These are phyloP conservation scores for Macrochelys suwanniensis DNA, from an alignment of 2,797 vertebrate genomes.

Conservation along the genomic window DNA sequence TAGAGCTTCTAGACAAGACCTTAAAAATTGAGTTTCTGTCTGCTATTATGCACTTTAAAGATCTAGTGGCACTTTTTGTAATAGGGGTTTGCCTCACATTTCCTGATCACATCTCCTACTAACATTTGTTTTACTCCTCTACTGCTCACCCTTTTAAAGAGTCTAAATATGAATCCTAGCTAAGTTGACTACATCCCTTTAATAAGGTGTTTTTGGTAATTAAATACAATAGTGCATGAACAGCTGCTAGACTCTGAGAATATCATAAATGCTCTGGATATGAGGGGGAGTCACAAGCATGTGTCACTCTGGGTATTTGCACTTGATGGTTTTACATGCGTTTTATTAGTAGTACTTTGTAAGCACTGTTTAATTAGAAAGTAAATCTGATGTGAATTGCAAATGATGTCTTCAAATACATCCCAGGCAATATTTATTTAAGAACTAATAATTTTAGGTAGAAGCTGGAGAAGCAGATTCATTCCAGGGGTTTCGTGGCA, in stretches of 20 bases:
- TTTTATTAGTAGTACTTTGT: slow-evolving; percentile 39
- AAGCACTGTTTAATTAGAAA: slow-evolving; percentile 57
- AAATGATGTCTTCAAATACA: slow-evolving; percentile 49
- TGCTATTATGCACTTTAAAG: neutral
- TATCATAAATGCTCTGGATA: neutral
- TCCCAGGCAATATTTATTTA: slow-evolving; percentile 32
- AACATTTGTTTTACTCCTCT: neutral
- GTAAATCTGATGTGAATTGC: slow-evolving; percentile 60
- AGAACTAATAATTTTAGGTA: neutral
- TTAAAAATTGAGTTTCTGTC: neutral
- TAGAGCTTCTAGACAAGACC: neutral
- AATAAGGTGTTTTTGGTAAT: neutral
- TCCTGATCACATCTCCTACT: neutral
- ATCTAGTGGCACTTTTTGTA: neutral
- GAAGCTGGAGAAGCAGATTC: slow-evolving; percentile 5
- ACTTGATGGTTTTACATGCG: slow-evolving; percentile 14
- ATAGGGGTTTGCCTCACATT: neutral
- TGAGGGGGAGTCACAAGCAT: neutral
- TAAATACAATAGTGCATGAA: neutral
- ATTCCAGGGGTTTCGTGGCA: slow-evolving; percentile 26
- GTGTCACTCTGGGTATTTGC: slow-evolving; percentile 7
- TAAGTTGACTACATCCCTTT: neutral
- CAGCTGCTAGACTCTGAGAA: neutral
- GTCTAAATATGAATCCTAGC: neutral
- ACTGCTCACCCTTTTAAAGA: neutral